Percentiles rank a stretch among this genome's conserved stretches.
Conservation (phyloP, 37 sponge, comb jelly and placozoan genomes). For the Diacarnus erythraeanus region DNA sequence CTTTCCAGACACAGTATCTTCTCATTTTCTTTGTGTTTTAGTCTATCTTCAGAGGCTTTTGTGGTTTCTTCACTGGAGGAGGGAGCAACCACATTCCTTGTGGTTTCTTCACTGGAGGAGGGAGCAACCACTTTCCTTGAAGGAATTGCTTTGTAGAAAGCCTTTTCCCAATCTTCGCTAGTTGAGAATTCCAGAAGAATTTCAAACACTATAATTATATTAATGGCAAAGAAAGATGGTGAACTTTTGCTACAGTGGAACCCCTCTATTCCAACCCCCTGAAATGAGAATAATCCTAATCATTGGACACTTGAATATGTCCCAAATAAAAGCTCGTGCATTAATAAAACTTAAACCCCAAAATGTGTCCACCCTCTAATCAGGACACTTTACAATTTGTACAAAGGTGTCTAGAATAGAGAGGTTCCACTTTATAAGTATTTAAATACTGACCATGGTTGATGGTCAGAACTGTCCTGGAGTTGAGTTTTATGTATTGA, state of each 20-base stretch:
- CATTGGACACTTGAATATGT: too few species aligned
- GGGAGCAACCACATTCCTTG: too few species aligned
- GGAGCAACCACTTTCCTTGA: slow-evolving; percentile 54
- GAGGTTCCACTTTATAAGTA: not conserved
- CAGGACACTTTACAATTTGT: not conserved
- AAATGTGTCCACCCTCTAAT: too few species aligned
- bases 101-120: too few species aligned
- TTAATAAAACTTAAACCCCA: too few species aligned
- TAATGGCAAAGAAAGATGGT: not conserved
- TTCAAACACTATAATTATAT: slow-evolving; percentile 71
- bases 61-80: too few species aligned
- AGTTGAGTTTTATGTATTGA: slow-evolving; percentile 57
- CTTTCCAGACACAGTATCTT: too few species aligned
- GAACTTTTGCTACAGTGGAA: not conserved
- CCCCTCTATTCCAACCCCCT: not conserved
- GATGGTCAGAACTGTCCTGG: slow-evolving; percentile 74
- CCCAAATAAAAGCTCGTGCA: too few species aligned
- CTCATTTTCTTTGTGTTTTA: too few species aligned
- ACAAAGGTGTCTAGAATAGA: not conserved
- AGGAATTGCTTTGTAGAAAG: slow-evolving; percentile 69
- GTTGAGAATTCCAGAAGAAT: slow-evolving; percentile 57
- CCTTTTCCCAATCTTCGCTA: slow-evolving; percentile 61
- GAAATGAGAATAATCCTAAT: too few species aligned
- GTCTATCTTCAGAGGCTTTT: too few species aligned
- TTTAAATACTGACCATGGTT: slow-evolving; percentile 70